phyloP scores from a whole-genome alignment of 1,140 invertebrate species.

The Anthonomus grandis region DNA sequence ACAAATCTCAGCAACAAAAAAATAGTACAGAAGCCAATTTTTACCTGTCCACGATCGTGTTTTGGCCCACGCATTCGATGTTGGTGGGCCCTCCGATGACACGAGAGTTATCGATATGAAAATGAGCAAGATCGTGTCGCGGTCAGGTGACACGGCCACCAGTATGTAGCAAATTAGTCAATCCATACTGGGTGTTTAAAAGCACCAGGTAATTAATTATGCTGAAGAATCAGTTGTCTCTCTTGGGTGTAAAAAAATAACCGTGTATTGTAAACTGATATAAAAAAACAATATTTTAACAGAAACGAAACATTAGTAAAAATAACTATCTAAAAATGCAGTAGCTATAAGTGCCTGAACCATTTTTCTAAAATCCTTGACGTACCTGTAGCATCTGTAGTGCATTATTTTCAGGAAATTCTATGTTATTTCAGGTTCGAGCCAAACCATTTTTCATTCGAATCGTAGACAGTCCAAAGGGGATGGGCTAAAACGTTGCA shows the following conservation, averaged over 20 bases:
- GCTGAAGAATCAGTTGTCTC: too few relatives aligned
- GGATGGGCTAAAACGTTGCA: constrained; percentile 21
- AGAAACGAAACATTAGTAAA: too few relatives aligned
- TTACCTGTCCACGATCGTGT: constrained; percentile 26
- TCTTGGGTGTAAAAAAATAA: background rate
- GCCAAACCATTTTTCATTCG: constrained; percentile 26
- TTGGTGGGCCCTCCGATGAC: constrained; percentile 17
- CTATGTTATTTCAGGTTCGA: constrained; percentile 26
- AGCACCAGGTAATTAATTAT: constrained; percentile 2
- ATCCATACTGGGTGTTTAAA: constrained; percentile 14
- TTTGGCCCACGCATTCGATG: constrained; percentile 8
- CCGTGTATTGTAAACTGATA: too few relatives aligned
- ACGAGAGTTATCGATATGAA: constrained; percentile 24
- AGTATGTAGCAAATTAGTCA: constrained; percentile 23
- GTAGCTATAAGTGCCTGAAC: constrained; percentile 18
- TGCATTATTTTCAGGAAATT: constrained; percentile 30
- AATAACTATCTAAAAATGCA: too few relatives aligned
- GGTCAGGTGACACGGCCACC: constrained; percentile 25
- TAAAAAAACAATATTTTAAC: too few relatives aligned
- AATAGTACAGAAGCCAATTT: constrained; percentile 23
- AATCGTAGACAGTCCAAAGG: constrained; percentile 13
- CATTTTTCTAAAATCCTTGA: constrained; percentile 23
- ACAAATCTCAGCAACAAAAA: constrained; percentile 8
- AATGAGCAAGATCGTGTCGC: constrained; percentile 25
- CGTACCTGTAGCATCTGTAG: constrained; percentile 29